phyloP scores from a whole-genome alignment of 2,797 vertebrate genomes.

The Hippopotamyrus pictus region DNA sequence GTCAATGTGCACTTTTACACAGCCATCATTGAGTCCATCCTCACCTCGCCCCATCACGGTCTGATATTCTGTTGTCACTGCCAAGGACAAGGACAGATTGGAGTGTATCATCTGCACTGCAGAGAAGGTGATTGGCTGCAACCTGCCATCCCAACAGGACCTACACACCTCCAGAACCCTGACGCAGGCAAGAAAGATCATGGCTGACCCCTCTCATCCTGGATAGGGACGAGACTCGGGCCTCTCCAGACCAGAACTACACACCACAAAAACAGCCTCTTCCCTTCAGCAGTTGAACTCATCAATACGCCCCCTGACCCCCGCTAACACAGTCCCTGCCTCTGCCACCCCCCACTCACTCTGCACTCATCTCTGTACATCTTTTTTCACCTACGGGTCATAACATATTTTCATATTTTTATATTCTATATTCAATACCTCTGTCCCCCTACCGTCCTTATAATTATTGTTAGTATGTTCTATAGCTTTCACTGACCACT shows the following conservation, averaged over 20 bases:
- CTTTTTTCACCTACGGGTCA: not conserved
- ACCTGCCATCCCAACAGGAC: not conserved
- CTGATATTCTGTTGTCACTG: not conserved
- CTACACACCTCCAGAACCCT: not conserved
- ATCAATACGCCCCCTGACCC: not conserved
- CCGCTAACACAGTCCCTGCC: not conserved
- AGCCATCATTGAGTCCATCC: not conserved
- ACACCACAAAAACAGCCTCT: too few relatives aligned
- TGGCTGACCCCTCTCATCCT: not conserved
- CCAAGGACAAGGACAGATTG: not conserved
- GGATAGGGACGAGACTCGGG: not conserved
- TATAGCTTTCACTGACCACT: not conserved
- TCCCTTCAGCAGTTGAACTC: not conserved
- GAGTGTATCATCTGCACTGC: not conserved
- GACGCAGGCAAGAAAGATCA: not conserved
- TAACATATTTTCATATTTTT: not conserved
- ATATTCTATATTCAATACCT: not conserved
- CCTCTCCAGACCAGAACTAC: too few relatives aligned
- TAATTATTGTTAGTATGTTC: not conserved
- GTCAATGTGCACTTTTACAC: not conserved
- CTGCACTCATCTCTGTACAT: not conserved
- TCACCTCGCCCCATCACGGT: not conserved
- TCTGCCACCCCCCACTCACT: not conserved
- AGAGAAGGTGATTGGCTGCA: not conserved
- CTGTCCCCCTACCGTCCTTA: not conserved